Base-by-base conservation (phyloP, 2,113 vertebrate species). In the Cololabis saira region DNA sequence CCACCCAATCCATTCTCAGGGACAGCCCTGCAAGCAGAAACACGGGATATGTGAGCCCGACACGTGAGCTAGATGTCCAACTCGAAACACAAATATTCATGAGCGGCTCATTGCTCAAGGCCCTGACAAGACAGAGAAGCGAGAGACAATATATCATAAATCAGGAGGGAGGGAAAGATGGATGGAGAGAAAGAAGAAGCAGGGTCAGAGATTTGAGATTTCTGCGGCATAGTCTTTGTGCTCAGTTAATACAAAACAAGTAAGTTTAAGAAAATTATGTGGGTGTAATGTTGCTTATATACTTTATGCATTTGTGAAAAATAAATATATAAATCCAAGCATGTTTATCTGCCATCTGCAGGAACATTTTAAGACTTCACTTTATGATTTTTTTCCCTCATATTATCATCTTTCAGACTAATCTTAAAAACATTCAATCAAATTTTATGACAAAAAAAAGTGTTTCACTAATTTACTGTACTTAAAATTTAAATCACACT, bases 21-120 rank as follows among this genome's bases (percentile, higher is more conserved):
- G 71, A 73, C 58, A 61, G 72, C 55, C 80, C 78, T 16, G 13
- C 61, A 74, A 60, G 79, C 80, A 71, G 74, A 27, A 13, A 55
- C 82, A 81, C 61, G 57, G 64, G 83, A 78, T 59, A 75, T 49
- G 77, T 54, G 81, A 12, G 14, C 50, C 30, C 24, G 6, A 82
- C 87, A 91, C 83, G 88, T 91, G 90, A 83, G 82, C 66, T 21
- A 1, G 52, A 60, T 19, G 74, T 71, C 76, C 61, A 40, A 56
- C 56, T 41, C 14, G 2, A 77, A 81, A 81, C 45, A 14, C 62
- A 65, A 45, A 33, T 80, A 89, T 83, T 87, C 82, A 85, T 71
- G 74, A 81, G 21, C 27, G 45, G 58, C 68, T 80, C 60, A 12
- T n/a, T 44, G 57, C 63, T 87, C 56, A 76, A 66, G 47, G 68